These are phyloP conservation scores for Pseudorhiza aurosa DNA, from an alignment of 30 jellyfish, hydroid and myxozoan species.

Conservation along the genomic window DNA sequence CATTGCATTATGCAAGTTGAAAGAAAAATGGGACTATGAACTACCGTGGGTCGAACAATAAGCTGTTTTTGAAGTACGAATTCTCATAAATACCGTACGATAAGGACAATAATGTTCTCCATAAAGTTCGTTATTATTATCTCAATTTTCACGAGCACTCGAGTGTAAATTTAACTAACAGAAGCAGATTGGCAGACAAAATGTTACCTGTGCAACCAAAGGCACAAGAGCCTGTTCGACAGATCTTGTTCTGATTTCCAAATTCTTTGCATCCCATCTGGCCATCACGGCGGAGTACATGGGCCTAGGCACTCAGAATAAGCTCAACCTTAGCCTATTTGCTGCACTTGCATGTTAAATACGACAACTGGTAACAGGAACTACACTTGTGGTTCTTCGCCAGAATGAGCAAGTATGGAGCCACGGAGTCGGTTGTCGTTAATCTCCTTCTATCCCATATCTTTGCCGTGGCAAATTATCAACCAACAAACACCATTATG, in stretches of 20 bases:
- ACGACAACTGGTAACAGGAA: constrained; percentile 3
- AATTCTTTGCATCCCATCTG: constrained; percentile 84
- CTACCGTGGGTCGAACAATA: too few species aligned
- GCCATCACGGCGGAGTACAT: constrained; percentile 54
- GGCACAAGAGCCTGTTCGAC: constrained; percentile 97
- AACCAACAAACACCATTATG: constrained; percentile 36
- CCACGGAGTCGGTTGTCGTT: background rate
- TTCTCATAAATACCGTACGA: too few species aligned
- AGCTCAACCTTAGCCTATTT: background rate
- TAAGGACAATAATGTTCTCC: too few species aligned
- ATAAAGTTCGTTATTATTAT: too few species aligned
- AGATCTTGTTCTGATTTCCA: constrained; percentile 91
- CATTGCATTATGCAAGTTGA: too few species aligned
- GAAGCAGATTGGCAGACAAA: too few species aligned
- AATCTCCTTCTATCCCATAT: constrained; percentile 19
- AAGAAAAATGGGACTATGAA: too few species aligned
- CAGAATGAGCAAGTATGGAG: background rate
- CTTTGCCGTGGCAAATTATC: constrained; percentile 9
- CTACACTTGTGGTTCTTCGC: background rate
- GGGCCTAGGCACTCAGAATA: constrained; percentile 41
- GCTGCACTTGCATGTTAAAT: background rate
- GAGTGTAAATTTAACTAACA: too few species aligned
- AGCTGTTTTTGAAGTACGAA: too few species aligned
- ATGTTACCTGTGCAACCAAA: constrained; percentile 88
- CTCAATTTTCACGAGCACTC: too few species aligned